Conservation (phyloP, 2,888 invertebrate species). For the Steinernema hermaphroditum region DNA sequence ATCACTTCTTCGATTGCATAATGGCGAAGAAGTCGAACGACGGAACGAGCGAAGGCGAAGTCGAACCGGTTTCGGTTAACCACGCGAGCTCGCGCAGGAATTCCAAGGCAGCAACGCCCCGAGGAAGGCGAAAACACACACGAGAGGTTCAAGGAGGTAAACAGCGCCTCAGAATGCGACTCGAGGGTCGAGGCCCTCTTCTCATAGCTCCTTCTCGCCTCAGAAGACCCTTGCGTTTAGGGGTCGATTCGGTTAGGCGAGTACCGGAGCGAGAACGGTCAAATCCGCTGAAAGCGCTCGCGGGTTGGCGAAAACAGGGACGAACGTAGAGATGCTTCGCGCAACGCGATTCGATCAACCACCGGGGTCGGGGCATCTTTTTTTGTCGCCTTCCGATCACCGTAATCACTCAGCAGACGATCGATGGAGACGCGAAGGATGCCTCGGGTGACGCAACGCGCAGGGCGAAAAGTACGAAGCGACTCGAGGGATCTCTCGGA, state of each 20-base stretch:
- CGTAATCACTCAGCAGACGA: constrained; percentile 25
- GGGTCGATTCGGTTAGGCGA: too few species aligned
- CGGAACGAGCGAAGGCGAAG: not conserved
- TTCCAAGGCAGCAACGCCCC: constrained; percentile 24
- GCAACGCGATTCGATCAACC: too few species aligned
- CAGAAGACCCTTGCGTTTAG: too few species aligned
- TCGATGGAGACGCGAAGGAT: constrained; percentile 9
- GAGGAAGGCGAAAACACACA: constrained; percentile 21
- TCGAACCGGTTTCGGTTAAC: constrained; percentile 27
- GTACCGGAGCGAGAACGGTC: too few species aligned
- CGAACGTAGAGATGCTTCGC: too few species aligned
- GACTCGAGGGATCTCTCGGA: not conserved
- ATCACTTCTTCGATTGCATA: constrained; percentile 20
- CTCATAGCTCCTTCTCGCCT: too few species aligned
- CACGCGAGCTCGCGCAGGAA: not conserved
- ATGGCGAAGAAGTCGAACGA: constrained; percentile 24
- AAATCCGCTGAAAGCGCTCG: too few species aligned
- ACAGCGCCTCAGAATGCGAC: not conserved
- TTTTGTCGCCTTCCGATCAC: not conserved
- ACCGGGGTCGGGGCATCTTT: constrained; percentile 23
- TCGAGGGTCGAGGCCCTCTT: too few species aligned
- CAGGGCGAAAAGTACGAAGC: not conserved
- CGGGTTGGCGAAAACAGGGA: too few species aligned
- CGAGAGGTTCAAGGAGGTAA: constrained; percentile 12
- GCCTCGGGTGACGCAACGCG: constrained; percentile 12